Evolutionary conservation across 2,113 vertebrate species (phyloP).

Genomic region (Mirounga angustirostris): DNA sequence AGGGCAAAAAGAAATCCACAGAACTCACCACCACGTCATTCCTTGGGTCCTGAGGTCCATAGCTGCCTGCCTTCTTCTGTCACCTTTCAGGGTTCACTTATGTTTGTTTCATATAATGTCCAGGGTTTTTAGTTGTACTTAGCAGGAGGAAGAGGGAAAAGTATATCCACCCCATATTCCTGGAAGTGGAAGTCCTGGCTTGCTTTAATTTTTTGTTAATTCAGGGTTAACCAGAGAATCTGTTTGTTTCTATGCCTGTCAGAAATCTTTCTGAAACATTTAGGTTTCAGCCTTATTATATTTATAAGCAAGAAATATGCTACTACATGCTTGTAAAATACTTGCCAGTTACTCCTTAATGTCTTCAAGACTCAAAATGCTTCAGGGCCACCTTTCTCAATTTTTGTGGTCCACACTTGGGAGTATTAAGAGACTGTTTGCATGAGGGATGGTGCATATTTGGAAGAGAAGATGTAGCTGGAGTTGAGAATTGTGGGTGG

Average conservation of each 20-base stretch:
- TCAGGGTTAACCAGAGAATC: slow-evolving; percentile 19
- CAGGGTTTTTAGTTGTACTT: background rate
- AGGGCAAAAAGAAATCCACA: background rate
- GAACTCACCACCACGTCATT: background rate
- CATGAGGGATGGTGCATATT: background rate
- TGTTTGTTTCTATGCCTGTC: slow-evolving; percentile 1
- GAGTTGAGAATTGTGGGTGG: background rate
- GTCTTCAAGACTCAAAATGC: background rate
- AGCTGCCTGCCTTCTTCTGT: background rate
- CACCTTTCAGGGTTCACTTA: background rate
- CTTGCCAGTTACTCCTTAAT: background rate
- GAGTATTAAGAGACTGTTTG: background rate
- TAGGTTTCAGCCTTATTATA: background rate
- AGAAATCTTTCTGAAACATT: slow-evolving; percentile 23
- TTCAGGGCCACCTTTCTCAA: background rate
- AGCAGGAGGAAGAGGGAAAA: background rate
- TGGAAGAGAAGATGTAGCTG: background rate
- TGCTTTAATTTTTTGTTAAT: slow-evolving; percentile 53
- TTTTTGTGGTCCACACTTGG: background rate
- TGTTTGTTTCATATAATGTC: background rate
- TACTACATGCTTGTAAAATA: background rate
- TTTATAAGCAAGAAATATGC: background rate
- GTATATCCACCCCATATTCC: background rate
- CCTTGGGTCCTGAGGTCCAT: background rate
- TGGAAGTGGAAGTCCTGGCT: background rate